Base-by-base conservation (phyloP, 2,797 vertebrate genomes). In the Hephaestus fuliginosus region DNA sequence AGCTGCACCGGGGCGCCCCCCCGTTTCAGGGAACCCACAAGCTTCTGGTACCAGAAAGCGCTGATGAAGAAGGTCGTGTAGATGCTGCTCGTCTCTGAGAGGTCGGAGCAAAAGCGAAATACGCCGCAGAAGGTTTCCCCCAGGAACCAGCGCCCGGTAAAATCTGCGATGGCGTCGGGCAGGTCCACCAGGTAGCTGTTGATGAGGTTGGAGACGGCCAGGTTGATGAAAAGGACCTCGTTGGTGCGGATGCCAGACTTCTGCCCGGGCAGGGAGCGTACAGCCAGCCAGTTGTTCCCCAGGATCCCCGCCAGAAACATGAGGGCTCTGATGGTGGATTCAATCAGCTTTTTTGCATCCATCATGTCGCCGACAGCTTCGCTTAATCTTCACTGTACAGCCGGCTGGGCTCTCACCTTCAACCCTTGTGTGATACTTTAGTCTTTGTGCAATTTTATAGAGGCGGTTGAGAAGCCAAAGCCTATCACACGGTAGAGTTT, bases 81-180 rank as follows among this genome's bases (percentile, higher is more conserved):
- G 87, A 97, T 94, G 91, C 96, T 96, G 94, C 95, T 96, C 80
- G 95, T 96, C 73, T 95, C 94, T 0, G 96, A 96, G 63, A 96
- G 86, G 65, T 95, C 89, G 0, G 93, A 82, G 0, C 88, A 92
- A n/a, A 95, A 96, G 17, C 60, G 85, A 43, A 95, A 95, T 9
- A 95, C 63, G 0, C 83, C 76, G 3, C 96, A 96, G 76, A 80
- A 96, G 15, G 71, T 78, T 52, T 86, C 78, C 0, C 94, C 94
- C 41, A 95, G 56, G 78, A 96, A 93, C 95, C 96, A 96, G 0
- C 10, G 60, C 0, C 85, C 91, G 0, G 81, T 76, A 1, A 95
- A 91, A 18, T 95, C 91, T 0, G 91, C 86, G 1, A 96, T 49
- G 49, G 94, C 94, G 82, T 95, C 93, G 0, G 95, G 95, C 15